Base-by-base conservation (phyloP, 2,888 invertebrate species). In the Nomada ferruginata region DNA sequence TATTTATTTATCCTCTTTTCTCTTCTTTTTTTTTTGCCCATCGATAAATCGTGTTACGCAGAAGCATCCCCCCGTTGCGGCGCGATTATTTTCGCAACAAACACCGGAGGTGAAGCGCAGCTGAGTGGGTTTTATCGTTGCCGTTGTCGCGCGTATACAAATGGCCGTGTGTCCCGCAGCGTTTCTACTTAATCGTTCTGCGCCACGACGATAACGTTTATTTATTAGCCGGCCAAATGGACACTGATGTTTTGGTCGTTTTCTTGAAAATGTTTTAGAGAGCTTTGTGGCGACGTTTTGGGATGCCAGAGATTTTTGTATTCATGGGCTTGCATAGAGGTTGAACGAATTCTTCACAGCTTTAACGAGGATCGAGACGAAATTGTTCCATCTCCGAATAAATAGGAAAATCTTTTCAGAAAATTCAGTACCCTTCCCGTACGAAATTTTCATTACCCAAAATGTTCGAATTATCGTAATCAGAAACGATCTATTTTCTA, bases 31-130 rank as follows among this genome's bases (percentile, higher is more conserved):
- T 26, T 26, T 26, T 26, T 1, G 15, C 2, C 44, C n/a, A 15
- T 64, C 55, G 69, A 64, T 75, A 57, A 75, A 79, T 79, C 75
- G 59, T 18, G 23, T 52, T 44, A 53, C 57, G 15, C 55, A 55
- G 44, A 50, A 29, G 26, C 63, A 60, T 70, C 55, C 36, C 36
- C 23, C 63, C 15, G 2, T 47, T 7, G 36, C 60, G 13, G 4
- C 13, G 42, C 59, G 36, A 66, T 74, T 52, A 60, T 66, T 42
- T 66, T 60, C 9, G 3, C 13, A 26, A 55, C 68, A 9, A 50
- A 29, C 47, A 26, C 29, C n/a, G 15, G 7, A 13, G n/a, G 52
- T 2, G 60, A 36, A 60, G 9, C n/a, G 5, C 5, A 11, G 4
- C 52, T 13, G 4, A 13, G 29, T 13, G 29, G 65, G 18, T 61